Conservation (phyloP, 92 coral and sea anemone genomes). For the Siderastrea siderea region DNA sequence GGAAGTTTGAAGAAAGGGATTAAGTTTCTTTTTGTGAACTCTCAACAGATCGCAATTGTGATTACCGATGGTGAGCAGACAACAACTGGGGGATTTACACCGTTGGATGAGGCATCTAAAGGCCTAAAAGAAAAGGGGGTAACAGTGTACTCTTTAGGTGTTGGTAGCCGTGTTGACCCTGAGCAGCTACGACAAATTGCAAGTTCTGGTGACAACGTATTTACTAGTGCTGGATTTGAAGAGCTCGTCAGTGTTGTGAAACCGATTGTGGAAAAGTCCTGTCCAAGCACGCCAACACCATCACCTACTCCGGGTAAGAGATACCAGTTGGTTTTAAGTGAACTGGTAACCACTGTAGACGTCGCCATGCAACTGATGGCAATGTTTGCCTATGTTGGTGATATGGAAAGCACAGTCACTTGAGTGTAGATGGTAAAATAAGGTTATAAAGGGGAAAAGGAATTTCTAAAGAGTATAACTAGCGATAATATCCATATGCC, state of each 20-base stretch:
- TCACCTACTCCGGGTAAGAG: slow-evolving; percentile 38
- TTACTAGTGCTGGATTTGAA: slow-evolving; percentile 20
- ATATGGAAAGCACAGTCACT: no score
- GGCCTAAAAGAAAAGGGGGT: slow-evolving; percentile 67
- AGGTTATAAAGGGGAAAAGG: no score
- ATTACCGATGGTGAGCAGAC: slow-evolving; percentile 79
- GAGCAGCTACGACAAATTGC: slow-evolving; percentile 50
- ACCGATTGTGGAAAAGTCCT: slow-evolving; percentile 42
- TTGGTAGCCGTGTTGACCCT: slow-evolving; percentile 48
- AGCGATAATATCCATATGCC: no score
- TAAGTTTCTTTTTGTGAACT: background rate
- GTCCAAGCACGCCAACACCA: slow-evolving; percentile 22
- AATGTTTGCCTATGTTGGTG: background rate
- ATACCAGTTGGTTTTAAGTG: background rate
- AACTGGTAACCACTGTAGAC: no score
- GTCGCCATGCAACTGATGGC: background rate
- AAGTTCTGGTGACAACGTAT: slow-evolving; percentile 45
- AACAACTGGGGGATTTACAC: slow-evolving; percentile 30
- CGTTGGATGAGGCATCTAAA: slow-evolving; percentile 58
- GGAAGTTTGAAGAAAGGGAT: background rate
- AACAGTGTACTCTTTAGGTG: slow-evolving; percentile 65
- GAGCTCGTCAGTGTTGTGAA: slow-evolving; percentile 14
- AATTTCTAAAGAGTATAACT: no score
- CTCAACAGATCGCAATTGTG: slow-evolving; percentile 62
- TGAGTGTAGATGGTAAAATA: no score